phyloP scores from a whole-genome alignment of 2,888 invertebrate genomes.

The Dichetophora obliterata region DNA sequence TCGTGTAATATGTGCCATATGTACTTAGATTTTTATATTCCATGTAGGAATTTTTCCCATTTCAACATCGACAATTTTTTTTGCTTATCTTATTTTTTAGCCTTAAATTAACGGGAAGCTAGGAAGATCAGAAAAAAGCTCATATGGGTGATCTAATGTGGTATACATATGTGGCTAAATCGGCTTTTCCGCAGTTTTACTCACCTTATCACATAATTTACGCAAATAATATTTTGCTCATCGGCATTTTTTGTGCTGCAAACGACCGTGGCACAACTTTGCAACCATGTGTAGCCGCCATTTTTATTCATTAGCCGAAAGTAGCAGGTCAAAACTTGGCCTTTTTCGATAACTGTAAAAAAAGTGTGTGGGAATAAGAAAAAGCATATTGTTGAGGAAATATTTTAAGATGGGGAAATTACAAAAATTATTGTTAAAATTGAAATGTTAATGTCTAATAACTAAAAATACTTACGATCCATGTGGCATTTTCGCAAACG shows the following conservation, averaged over 20 bases:
- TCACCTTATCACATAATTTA: conserved; percentile 96
- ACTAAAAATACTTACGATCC: conserved; percentile 85
- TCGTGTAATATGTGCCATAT: no score
- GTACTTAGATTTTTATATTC: no score
- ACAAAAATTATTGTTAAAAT: no score
- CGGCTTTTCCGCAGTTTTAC: background rate
- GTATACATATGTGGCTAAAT: no score
- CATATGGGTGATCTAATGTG: no score
- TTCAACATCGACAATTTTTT: no score
- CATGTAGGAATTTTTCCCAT: no score
- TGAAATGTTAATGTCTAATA: background rate
- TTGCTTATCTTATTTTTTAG: no score
- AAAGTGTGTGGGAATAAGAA: background rate
- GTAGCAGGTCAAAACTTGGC: conserved; percentile 96
- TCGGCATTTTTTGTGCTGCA: conserved; percentile 96
- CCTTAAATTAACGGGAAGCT: no score
- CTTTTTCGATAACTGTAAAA: conserved; percentile 91
- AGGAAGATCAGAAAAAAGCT: no score
- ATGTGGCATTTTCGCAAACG: conserved; percentile 94
- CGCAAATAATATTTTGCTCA: conserved; percentile 97
- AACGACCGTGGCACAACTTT: conserved; percentile 96
- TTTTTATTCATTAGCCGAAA: conserved; percentile 96
- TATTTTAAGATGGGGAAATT: no score
- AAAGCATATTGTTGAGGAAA: background rate
- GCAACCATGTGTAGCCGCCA: conserved; percentile 97